Conservation (phyloP, 2,888 invertebrate species). For the Platycheirus albimanus region DNA sequence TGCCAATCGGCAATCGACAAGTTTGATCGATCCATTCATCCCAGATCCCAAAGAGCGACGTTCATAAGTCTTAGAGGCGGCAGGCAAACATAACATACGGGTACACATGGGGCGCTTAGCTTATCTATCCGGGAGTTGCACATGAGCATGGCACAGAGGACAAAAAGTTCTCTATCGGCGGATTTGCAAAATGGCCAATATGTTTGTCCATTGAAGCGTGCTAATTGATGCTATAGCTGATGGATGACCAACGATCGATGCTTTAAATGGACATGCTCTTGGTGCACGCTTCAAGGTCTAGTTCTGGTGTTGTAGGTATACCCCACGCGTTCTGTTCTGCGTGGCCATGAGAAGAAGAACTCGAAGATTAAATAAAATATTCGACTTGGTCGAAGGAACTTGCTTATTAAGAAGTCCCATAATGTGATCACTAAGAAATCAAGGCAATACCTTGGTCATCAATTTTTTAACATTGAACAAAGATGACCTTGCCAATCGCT, state of each 20-base stretch:
- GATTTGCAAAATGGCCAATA: conserved; percentile 69
- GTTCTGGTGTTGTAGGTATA: background rate
- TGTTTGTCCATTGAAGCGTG: conserved; percentile 63
- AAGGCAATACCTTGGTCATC: too few relatives aligned
- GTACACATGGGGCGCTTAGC: conserved; percentile 26
- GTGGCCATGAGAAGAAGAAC: background rate
- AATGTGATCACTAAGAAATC: too few relatives aligned
- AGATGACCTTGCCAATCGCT: too few relatives aligned
- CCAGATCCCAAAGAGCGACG: conserved; percentile 17
- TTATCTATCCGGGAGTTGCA: conserved; percentile 54
- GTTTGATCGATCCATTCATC: conserved; percentile 60
- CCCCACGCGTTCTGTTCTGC: conserved; percentile 38
- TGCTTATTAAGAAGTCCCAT: background rate
- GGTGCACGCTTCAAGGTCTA: conserved; percentile 43
- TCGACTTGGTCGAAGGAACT: background rate
- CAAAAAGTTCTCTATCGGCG: conserved; percentile 60
- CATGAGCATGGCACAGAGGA: conserved; percentile 9
- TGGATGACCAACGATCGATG: conserved; percentile 61
- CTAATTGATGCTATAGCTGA: conserved; percentile 72
- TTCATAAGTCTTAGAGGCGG: conserved; percentile 32
- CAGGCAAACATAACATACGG: background rate
- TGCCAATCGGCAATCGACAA: conserved; percentile 18
- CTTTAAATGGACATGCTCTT: conserved; percentile 34
- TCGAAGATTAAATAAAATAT: background rate
- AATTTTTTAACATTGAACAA: too few relatives aligned